Evolutionary conservation across 2,888 invertebrate genomes (phyloP), one percentile per base, ranked within the genome.

Genomic region (Dynastes grantii): DNA sequence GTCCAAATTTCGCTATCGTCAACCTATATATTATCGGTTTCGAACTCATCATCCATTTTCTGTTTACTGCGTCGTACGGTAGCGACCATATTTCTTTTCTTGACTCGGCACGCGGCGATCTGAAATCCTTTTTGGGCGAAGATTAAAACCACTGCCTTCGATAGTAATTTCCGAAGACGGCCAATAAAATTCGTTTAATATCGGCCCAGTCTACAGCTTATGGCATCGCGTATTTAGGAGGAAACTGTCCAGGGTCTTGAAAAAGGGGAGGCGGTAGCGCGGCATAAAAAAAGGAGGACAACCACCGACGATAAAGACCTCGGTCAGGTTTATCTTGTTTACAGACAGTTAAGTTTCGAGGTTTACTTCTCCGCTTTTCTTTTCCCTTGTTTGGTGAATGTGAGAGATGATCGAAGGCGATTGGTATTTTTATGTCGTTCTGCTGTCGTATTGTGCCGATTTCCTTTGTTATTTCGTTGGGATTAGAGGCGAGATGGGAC

Each of bases 251-350:
- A 4, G 1, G 61, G 11, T 61, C 22, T 22, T 13, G 8, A 11
- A 61, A 9, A 22, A 11, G 11, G 8, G 27, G 9, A 29, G 27
- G 29, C 16, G 16, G 16, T 6, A 9, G 55, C n/a, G 9, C 29
- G 29, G 2, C 27, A 55, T 11, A 55, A 55, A 55, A 55, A 22
- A 61, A 27, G 29, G 16, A 58, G 32, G 32, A 32, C 32, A 4
- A 9, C 45, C 8, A 45, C 45, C 45, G 45, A 45, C 45, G 61
- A 61, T 61, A 61, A 61, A 61, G 61, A 61, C 61, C 29, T 61
- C 61, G 61, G 61, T 61, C 61, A 29, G 29, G 61, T 61, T 61
- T 61, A 61, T 61, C 61, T 61, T 61, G 61, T 61, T 61, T 61
- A 61, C 61, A 61, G 61, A 22, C 61, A 29, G 61, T 61, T 61